Conservation (phyloP, 2,888 invertebrate species). For the Muschampia plurimacula region DNA sequence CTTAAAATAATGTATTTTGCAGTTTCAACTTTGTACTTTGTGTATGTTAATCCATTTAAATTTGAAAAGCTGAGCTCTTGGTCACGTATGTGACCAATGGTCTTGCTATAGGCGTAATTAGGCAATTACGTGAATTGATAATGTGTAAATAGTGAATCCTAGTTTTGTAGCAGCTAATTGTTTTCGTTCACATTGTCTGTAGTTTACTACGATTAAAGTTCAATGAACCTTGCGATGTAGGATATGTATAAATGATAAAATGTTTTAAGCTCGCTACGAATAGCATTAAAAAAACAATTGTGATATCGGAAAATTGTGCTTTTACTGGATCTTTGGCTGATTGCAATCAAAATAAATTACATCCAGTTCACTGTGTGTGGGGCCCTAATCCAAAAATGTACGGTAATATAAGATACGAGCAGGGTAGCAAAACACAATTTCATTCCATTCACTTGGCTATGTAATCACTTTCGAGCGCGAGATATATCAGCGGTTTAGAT, state of each 20-base stretch:
- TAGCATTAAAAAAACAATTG: background rate
- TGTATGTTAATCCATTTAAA: background rate
- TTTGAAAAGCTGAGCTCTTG: background rate
- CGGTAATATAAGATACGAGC: too few species aligned
- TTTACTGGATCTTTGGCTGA: too few species aligned
- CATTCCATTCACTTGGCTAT: too few species aligned
- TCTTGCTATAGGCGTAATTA: conserved; percentile 44
- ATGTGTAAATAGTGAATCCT: conserved; percentile 52
- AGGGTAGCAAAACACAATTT: too few species aligned
- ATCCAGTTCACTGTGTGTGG: too few species aligned
- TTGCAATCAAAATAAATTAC: too few species aligned
- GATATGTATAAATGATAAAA: background rate
- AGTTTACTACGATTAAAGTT: conserved; percentile 30
- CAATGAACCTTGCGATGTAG: conserved; percentile 37
- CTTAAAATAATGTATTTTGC: background rate
- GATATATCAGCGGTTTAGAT: too few species aligned
- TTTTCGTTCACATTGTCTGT: conserved; percentile 23
- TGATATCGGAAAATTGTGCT: background rate
- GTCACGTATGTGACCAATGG: background rate
- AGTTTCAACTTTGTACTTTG: background rate
- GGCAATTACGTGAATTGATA: conserved; percentile 57
- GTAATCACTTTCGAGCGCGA: too few species aligned
- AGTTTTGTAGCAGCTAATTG: conserved; percentile 39
- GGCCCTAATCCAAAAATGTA: too few species aligned
- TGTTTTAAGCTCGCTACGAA: background rate